Percentiles rank a stretch among this genome's conserved stretches.
These are phyloP conservation scores for Labroides dimidiatus DNA, from an alignment of 2,797 vertebrate species.

Conservation along the genomic window DNA sequence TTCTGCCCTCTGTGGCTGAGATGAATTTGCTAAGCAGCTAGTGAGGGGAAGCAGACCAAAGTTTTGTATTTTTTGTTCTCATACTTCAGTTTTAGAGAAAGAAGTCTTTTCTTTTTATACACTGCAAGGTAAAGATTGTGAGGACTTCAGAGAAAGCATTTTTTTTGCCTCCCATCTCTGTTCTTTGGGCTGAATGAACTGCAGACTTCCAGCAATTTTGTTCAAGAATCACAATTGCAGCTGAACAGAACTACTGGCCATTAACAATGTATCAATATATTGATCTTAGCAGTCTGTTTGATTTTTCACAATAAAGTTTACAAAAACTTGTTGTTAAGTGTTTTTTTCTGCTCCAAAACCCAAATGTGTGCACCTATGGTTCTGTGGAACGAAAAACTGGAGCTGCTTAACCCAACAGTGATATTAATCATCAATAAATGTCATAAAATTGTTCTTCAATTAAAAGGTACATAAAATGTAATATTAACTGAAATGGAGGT, in stretches of 20 bases:
- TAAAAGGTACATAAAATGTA: background rate
- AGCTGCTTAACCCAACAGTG: background rate
- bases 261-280: slow-evolving; percentile 86
- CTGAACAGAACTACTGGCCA: slow-evolving; percentile 86
- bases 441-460: background rate
- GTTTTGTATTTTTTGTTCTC: slow-evolving; percentile 86
- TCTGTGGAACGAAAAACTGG: background rate
- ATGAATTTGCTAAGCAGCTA: slow-evolving; percentile 73
- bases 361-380: background rate
- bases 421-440: background rate
- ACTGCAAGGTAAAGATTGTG: slow-evolving; percentile 55
- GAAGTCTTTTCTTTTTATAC: slow-evolving; percentile 73
- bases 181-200: slow-evolving; percentile 64
- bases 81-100: slow-evolving; percentile 77
- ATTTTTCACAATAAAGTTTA: slow-evolving; percentile 89
- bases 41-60: slow-evolving; percentile 88
- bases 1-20: slow-evolving; percentile 70
- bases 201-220: slow-evolving; percentile 72
- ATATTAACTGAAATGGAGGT: no score
- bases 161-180: slow-evolving; percentile 54
- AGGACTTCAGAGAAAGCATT: slow-evolving; percentile 63
- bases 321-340: slow-evolving; percentile 69
- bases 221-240: slow-evolving; percentile 80
- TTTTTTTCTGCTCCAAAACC: slow-evolving; percentile 16
- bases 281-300: slow-evolving; percentile 88